Conservation (phyloP, 2,797 vertebrate species). For the Sebastes matsubarae region DNA sequence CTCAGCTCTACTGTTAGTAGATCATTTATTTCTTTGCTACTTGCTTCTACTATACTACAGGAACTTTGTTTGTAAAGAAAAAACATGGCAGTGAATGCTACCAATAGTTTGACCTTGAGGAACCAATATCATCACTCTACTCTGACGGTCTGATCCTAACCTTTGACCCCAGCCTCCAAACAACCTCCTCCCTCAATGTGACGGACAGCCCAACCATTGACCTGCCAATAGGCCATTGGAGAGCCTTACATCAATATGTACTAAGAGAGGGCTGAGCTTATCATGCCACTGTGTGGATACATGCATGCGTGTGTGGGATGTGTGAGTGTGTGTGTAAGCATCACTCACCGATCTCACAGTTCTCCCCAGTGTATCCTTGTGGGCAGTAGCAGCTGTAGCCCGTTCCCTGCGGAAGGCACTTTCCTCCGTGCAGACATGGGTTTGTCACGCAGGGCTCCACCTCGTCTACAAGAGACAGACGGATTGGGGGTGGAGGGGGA, state of each 20-base stretch:
- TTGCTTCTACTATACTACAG: neutral
- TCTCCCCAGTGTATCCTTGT: constrained; percentile 92
- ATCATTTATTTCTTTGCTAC: neutral
- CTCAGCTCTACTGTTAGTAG: neutral
- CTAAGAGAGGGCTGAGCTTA: constrained; percentile 8
- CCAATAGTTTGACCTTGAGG: constrained; percentile 29
- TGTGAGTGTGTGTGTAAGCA: constrained; percentile 12
- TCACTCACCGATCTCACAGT: constrained; percentile 94
- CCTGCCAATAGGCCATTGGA: constrained; percentile 17
- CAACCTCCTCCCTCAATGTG: constrained; percentile 6
- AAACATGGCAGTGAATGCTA: neutral
- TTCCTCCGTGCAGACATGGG: constrained; percentile 93
- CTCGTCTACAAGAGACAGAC: constrained; percentile 61
- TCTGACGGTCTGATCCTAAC: constrained; percentile 22
- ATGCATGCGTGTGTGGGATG: constrained; percentile 10
- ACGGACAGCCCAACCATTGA: constrained; percentile 45
- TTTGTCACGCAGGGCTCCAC: constrained; percentile 87
- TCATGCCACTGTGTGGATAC: constrained; percentile 5
- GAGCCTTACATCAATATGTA: constrained; percentile 10
- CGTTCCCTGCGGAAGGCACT: constrained; percentile 86
- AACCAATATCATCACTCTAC: neutral
- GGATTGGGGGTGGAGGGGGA: neutral
- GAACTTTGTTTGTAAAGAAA: neutral
- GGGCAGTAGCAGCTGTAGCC: constrained; percentile 91
- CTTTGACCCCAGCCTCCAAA: constrained; percentile 33